Conservation (phyloP, 92 coral and sea anemone species). For the Porites cylindrica region DNA sequence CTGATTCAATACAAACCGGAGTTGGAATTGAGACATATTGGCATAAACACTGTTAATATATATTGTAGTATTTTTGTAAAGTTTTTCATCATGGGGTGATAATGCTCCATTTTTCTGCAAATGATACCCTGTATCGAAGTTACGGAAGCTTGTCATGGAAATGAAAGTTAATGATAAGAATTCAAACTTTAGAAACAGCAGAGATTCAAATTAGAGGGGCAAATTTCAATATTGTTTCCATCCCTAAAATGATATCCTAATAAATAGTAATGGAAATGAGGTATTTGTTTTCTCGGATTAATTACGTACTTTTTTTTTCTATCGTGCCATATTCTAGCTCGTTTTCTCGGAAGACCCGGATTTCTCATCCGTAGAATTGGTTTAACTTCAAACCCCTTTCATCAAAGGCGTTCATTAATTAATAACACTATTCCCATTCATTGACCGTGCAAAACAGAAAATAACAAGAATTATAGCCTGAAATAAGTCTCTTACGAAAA, state of each 20-base stretch:
- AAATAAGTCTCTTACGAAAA: neutral
- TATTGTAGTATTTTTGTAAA: neutral
- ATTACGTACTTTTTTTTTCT: neutral
- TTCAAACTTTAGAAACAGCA: constrained; percentile 4
- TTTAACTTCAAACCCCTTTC: constrained; percentile 36
- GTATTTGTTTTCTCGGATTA: neutral
- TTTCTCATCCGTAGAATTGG: constrained; percentile 36
- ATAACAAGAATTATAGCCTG: neutral
- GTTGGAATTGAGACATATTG: neutral
- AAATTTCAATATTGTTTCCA: constrained; percentile 6
- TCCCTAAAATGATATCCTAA: neutral
- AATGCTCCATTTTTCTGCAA: constrained; percentile 7
- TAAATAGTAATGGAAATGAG: neutral
- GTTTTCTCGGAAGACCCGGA: neutral
- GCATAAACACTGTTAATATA: neutral
- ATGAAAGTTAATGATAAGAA: neutral
- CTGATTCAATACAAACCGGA: constrained; percentile 27
- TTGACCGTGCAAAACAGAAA: constrained; percentile 42
- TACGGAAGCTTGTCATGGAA: constrained; percentile 25
- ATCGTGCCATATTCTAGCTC: neutral
- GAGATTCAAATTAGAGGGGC: constrained; percentile 25
- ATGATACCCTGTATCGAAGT: constrained; percentile 24
- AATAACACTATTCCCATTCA: constrained; percentile 52
- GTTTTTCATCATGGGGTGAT: neutral
- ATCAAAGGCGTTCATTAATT: constrained; percentile 57